Conservation (phyloP, 2,888 invertebrate genomes). For the Frankliniella intonsa region DNA sequence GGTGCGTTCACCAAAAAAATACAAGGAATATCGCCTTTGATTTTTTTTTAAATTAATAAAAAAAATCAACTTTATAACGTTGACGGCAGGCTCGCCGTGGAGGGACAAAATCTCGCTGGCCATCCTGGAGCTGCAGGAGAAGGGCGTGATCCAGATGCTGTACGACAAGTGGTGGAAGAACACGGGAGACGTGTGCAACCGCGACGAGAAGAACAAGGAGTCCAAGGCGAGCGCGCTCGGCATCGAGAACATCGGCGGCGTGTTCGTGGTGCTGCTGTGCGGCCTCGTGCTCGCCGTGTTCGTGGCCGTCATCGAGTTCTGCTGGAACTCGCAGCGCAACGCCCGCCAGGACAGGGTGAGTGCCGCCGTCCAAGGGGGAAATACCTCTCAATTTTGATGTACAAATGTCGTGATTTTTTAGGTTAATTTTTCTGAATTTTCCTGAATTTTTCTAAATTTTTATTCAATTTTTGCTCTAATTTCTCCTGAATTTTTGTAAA, state of each 20-base stretch:
- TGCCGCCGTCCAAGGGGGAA: constrained; percentile 31
- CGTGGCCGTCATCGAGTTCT: constrained; percentile 90
- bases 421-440: no score
- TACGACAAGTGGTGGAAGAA: constrained; percentile 99
- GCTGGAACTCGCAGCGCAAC: constrained; percentile 88
- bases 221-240: constrained; percentile 91
- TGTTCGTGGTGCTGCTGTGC: constrained; percentile 92
- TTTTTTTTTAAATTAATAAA: neutral
- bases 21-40: neutral
- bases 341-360: constrained; percentile 68
- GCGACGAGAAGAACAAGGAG: constrained; percentile 82
- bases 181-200: constrained; percentile 83
- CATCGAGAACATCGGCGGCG: constrained; percentile 86
- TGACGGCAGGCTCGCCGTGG: constrained; percentile 71
- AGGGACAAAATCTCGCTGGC: constrained; percentile 94
- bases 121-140: constrained; percentile 91
- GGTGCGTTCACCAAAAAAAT: constrained; percentile 53
- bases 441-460: no score
- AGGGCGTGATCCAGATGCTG: constrained; percentile 85
- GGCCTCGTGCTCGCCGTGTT: constrained; percentile 87
- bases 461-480: no score
- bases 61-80: neutral
- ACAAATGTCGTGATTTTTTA: no score
- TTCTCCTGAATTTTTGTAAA: neutral
- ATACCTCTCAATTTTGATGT: no score